Evolutionary conservation across 2,113 vertebrate genomes (phyloP).

Genomic region (Paedocypris sp.): DNA sequence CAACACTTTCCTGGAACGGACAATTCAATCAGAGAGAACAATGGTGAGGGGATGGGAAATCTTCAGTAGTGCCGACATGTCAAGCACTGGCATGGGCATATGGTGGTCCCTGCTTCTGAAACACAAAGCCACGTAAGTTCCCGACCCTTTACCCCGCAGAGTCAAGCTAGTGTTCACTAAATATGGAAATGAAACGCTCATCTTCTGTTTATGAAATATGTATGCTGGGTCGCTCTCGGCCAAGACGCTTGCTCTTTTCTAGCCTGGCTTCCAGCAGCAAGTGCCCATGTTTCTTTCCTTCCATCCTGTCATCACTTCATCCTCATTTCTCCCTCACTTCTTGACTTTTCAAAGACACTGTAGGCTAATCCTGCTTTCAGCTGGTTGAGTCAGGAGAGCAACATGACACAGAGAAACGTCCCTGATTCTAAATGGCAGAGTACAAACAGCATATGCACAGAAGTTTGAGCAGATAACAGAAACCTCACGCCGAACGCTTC

Average conservation of each 20-base stretch:
- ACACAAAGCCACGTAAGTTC: background rate
- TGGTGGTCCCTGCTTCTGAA: conserved; percentile 4
- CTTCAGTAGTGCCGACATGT: background rate
- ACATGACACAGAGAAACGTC: conserved; percentile 8
- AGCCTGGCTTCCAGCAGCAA: background rate
- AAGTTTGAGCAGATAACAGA: background rate
- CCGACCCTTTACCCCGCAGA: too few species aligned
- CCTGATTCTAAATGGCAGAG: conserved; percentile 8
- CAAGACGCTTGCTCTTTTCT: background rate
- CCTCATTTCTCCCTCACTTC: conserved; percentile 13
- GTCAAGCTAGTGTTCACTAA: conserved; percentile 3
- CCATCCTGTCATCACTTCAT: conserved; percentile 6
- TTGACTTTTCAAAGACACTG: conserved; percentile 21
- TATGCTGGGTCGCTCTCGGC: background rate
- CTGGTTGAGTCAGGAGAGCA: conserved; percentile 12
- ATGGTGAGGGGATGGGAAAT: background rate
- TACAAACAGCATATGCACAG: conserved; percentile 2
- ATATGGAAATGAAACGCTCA: conserved; percentile 21
- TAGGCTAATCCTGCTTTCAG: conserved; percentile 7
- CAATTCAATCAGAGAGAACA: background rate
- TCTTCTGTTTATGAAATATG: conserved; percentile 24
- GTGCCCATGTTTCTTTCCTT: background rate
- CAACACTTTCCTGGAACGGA: background rate
- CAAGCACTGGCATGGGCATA: conserved; percentile 10
- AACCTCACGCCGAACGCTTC: background rate